Evolutionary conservation across 2,888 invertebrate genomes (phyloP).

Genomic region (Hololepta plana): DNA sequence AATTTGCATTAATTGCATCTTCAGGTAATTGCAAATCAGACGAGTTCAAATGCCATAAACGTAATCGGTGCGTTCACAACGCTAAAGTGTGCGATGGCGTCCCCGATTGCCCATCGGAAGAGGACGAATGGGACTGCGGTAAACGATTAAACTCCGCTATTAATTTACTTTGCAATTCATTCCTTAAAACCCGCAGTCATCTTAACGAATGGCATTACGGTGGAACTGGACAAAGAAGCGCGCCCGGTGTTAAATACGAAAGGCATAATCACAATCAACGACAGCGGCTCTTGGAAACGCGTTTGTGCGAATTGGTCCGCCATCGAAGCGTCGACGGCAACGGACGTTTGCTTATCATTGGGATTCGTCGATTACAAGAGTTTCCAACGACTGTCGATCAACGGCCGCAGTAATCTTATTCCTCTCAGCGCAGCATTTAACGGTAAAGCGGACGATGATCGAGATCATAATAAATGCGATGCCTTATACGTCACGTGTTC

Average conservation of each 20-base stretch:
- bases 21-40: conserved; percentile 10
- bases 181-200: not conserved
- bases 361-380: conserved; percentile 37
- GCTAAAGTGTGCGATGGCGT: conserved; percentile 44
- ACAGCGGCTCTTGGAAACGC: conserved; percentile 44
- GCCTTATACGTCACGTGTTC: conserved; percentile 37
- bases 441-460: conserved; percentile 3
- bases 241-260: conserved; percentile 38
- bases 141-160: conserved; percentile 21
- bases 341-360: conserved; percentile 43
- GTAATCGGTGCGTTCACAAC: conserved; percentile 42
- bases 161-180: not conserved
- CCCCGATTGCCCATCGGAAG: conserved; percentile 45
- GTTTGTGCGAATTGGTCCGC: conserved; percentile 35
- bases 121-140: conserved; percentile 70
- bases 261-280: conserved; percentile 44
- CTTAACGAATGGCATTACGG: conserved; percentile 2
- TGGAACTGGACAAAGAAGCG: conserved; percentile 39
- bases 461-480: conserved; percentile 30
- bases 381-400: conserved; percentile 6
- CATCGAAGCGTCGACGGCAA: conserved; percentile 31
- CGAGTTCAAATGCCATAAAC: conserved; percentile 44
- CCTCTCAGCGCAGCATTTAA: too few relatives aligned
- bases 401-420: too few relatives aligned
- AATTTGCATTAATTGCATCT: conserved; percentile 3